Conservation (phyloP, 2,888 invertebrate genomes). For the Buathra laborator region DNA sequence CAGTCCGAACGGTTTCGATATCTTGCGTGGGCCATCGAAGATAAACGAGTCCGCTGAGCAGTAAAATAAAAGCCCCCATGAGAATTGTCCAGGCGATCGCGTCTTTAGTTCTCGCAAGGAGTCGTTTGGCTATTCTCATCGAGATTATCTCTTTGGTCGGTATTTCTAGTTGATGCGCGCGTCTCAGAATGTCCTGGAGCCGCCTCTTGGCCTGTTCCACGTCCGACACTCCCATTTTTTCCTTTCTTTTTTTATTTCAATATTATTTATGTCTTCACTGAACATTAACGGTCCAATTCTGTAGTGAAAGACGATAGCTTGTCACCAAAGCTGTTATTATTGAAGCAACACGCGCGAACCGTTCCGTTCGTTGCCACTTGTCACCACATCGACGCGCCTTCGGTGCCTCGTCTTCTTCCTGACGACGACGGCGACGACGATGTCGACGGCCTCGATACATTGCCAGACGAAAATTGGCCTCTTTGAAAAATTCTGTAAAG, state of each 20-base stretch:
- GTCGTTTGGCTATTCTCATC: slow-evolving; percentile 79
- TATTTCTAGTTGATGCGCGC: slow-evolving; percentile 79
- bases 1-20: slow-evolving; percentile 81
- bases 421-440: slow-evolving; percentile 16
- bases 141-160: slow-evolving; percentile 78
- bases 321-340: background rate
- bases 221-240: slow-evolving; percentile 78
- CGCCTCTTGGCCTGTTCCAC: slow-evolving; percentile 80
- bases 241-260: slow-evolving; percentile 52
- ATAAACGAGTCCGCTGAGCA: slow-evolving; percentile 78
- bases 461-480: background rate
- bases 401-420: background rate
- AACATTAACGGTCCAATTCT: background rate
- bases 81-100: slow-evolving; percentile 78
- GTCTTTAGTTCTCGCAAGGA: slow-evolving; percentile 79
- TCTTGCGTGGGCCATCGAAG: slow-evolving; percentile 82
- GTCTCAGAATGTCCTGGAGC: slow-evolving; percentile 79
- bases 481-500: background rate
- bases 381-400: background rate
- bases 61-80: slow-evolving; percentile 76
- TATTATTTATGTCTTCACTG: background rate
- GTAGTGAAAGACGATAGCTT: background rate
- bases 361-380: background rate
- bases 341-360: background rate
- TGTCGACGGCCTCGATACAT: slow-evolving; percentile 4